Base-by-base conservation (phyloP, 2,797 vertebrate genomes). In the Bradypodion ventrale region DNA sequence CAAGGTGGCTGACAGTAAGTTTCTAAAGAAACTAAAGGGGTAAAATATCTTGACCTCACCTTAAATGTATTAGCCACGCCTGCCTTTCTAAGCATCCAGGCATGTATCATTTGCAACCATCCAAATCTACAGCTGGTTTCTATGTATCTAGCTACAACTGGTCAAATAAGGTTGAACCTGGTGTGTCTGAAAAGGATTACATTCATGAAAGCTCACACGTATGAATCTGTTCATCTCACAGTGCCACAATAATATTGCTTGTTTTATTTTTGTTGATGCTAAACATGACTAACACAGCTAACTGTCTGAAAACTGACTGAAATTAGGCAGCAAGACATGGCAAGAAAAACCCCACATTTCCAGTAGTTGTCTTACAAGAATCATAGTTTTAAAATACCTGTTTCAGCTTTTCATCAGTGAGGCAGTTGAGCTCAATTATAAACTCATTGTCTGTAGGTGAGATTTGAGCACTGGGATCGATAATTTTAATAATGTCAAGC, bases 401-500 rank as follows among this genome's bases (percentile, higher is more conserved):
- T 90, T 99, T 99, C 82, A 99, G 95, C 87, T 99, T 99, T 93
- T 99, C 99, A 87, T 99, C 98, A 0, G 99, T 99, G 81, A 99
- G 97, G 92, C 99, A 99, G 95, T 99, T 99, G 89, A 99, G 96
- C 92, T 99, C 99, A 83, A 99, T 99, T 95, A 99, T 99, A 95
- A 99, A 99, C 94, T 99, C 99, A 80, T 98, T 99, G 95, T 99
- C 99, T 0, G 99, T 99, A 83, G 99, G 99, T 0, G 98, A 99
- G 85, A 99, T 99, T 90, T 99, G 98, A 89, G 99, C 99, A 66
- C 97, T 97, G 37, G 99, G 99, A 94, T 99, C 99, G 86, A 99
- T 99, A 94, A 99, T 99, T 95, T 99, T 99, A 94, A 99, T 99
- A 93, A 99, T 99, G 94, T 99, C 99, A 88, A 99, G 97, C 93